Percentiles rank a stretch among this genome's conserved stretches.
Conservation (phyloP, 2,888 invertebrate species). For the Diadromus collaris region DNA sequence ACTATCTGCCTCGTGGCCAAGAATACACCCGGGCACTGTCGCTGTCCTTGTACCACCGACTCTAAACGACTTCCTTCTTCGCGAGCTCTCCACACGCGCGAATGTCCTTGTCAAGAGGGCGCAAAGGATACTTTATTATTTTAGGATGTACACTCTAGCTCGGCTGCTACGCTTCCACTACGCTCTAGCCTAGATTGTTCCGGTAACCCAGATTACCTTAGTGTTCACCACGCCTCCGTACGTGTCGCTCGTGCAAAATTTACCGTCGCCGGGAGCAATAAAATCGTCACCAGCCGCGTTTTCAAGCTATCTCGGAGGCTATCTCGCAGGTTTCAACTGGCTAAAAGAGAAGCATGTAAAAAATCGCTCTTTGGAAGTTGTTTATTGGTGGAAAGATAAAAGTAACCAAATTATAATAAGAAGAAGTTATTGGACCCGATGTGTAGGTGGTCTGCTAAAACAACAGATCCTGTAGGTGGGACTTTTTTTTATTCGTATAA, state of each 20-base stretch:
- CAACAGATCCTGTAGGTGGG: too few species aligned
- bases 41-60: constrained; percentile 11
- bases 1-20: constrained; percentile 35
- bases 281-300: neutral
- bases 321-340: neutral
- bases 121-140: constrained; percentile 59
- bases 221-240: neutral
- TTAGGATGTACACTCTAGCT: constrained; percentile 40
- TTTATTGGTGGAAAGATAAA: too few species aligned
- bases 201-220: constrained; percentile 50
- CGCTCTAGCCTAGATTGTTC: constrained; percentile 44
- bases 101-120: constrained; percentile 32
- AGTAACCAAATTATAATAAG: too few species aligned
- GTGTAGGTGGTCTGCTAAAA: too few species aligned
- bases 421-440: too few species aligned
- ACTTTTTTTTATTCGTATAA: too few species aligned
- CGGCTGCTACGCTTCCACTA: constrained; percentile 8
- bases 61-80: constrained; percentile 50
- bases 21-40: constrained; percentile 42
- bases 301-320: neutral
- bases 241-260: constrained; percentile 5
- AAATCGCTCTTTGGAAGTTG: neutral
- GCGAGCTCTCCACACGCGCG: constrained; percentile 17
- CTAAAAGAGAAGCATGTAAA: neutral
- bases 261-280: neutral